Conservation (phyloP, 2,797 vertebrate species). For the Sebastes hopkinsi region DNA sequence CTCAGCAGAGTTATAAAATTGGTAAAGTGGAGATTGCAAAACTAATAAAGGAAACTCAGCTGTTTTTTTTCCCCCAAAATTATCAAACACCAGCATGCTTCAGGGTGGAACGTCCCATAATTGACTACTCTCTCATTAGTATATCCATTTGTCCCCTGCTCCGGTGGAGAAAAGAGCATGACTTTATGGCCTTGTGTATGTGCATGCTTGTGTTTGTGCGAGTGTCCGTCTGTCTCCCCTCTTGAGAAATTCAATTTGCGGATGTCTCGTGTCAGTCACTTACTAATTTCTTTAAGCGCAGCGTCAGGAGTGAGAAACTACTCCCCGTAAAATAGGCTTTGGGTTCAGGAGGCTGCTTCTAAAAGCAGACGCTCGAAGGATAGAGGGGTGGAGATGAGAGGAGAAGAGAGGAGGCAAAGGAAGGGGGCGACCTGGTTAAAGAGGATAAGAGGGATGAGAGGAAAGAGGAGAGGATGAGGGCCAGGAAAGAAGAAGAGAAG, state of each 20-base stretch:
- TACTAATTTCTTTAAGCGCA: conserved; percentile 72
- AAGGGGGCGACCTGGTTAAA: conserved; percentile 29
- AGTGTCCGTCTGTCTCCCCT: conserved; percentile 32
- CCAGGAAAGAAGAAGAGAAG: not conserved
- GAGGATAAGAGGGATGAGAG: conserved; percentile 32
- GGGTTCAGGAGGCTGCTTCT: conserved; percentile 62
- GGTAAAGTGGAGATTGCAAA: conserved; percentile 5
- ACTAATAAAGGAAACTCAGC: conserved; percentile 7
- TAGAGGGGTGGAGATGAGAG: conserved; percentile 32
- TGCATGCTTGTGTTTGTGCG: conserved; percentile 28
- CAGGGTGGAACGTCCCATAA: conserved; percentile 30
- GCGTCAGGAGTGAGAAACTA: conserved; percentile 67
- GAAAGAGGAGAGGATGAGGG: conserved; percentile 3
- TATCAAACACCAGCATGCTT: conserved; percentile 32
- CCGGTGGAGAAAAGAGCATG: conserved; percentile 7
- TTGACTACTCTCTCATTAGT: conserved; percentile 34
- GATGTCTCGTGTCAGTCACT: conserved; percentile 69
- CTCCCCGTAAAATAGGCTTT: conserved; percentile 76
- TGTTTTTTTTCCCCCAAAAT: not conserved
- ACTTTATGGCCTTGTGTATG: conserved; percentile 22
- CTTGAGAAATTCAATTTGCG: conserved; percentile 73
- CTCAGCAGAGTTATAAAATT: not conserved
- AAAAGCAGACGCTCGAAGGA: conserved; percentile 53
- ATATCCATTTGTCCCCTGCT: conserved; percentile 28
- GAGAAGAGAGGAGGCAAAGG: not conserved